These are phyloP conservation scores for Hypsopygia costalis DNA, from an alignment of 2,888 invertebrate species.

Conservation along the genomic window DNA sequence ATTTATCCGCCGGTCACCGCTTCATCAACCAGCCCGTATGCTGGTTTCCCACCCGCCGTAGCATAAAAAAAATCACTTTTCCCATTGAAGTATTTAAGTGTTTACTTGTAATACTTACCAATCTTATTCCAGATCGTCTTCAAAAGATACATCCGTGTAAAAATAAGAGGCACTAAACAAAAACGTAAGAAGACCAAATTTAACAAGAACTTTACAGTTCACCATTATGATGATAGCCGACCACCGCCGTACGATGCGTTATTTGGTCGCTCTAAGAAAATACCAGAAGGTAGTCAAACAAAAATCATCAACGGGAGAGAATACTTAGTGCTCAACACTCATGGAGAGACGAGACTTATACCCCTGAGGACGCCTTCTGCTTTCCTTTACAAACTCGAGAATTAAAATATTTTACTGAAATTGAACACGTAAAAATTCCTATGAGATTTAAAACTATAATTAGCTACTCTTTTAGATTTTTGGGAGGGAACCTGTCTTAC, in stretches of 20 bases:
- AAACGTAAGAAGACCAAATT: constrained; percentile 24
- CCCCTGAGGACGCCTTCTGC: constrained; percentile 89
- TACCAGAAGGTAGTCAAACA: constrained; percentile 55
- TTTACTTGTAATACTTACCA: neutral
- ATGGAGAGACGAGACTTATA: constrained; percentile 84
- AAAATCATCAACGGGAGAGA: constrained; percentile 87
- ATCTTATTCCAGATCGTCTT: constrained; percentile 42
- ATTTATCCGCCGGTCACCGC: too few relatives aligned
- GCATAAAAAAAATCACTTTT: too few relatives aligned
- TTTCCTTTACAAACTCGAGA: constrained; percentile 82
- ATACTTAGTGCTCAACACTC: constrained; percentile 84
- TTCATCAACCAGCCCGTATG: too few relatives aligned
- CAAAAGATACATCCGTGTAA: constrained; percentile 39
- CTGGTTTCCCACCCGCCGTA: too few relatives aligned
- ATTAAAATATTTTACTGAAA: constrained; percentile 17
- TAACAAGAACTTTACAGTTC: constrained; percentile 11
- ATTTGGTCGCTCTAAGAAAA: constrained; percentile 59
- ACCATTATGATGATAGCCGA: constrained; percentile 50
- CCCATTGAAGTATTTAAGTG: too few relatives aligned
- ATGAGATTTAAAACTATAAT: too few relatives aligned
- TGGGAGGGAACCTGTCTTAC: too few relatives aligned
- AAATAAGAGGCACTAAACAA: constrained; percentile 12
- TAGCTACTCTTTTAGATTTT: too few relatives aligned
- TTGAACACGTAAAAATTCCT: constrained; percentile 7
- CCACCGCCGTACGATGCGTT: constrained; percentile 85